These are phyloP conservation scores for Resseliella maxima DNA, from an alignment of 2,888 invertebrate species.

Conservation along the genomic window DNA sequence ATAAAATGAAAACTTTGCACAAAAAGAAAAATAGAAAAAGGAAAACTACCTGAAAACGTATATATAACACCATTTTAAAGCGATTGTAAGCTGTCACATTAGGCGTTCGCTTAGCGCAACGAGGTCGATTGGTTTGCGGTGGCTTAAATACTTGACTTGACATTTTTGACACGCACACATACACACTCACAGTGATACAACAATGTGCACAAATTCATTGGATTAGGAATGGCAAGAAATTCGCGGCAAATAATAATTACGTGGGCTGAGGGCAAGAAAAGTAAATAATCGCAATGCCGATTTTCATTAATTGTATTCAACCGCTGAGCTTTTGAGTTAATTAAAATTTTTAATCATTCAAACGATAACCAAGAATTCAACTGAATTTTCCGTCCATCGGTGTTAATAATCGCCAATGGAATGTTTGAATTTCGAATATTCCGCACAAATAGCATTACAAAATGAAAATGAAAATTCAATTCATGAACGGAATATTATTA, in stretches of 20 bases:
- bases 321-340: neutral
- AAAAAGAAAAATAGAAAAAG: neutral
- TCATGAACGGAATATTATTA: too few species aligned
- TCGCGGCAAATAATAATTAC: too few species aligned
- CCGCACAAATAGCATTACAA: too few species aligned
- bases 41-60: neutral
- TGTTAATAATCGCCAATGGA: neutral
- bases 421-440: neutral
- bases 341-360: conserved; percentile 8
- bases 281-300: too few species aligned
- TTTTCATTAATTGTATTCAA: neutral
- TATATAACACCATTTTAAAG: neutral
- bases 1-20: neutral
- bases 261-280: too few species aligned
- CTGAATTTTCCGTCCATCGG: neutral
- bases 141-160: conserved; percentile 18
- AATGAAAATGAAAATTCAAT: too few species aligned
- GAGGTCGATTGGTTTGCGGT: conserved; percentile 33
- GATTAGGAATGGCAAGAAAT: too few species aligned
- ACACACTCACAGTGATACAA: neutral
- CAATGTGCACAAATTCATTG: neutral
- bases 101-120: neutral
- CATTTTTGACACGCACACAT: neutral
- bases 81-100: neutral
- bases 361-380: neutral